phyloP scores from a whole-genome alignment of 2,113 vertebrate species.

The Lichenostomus cassidix region DNA sequence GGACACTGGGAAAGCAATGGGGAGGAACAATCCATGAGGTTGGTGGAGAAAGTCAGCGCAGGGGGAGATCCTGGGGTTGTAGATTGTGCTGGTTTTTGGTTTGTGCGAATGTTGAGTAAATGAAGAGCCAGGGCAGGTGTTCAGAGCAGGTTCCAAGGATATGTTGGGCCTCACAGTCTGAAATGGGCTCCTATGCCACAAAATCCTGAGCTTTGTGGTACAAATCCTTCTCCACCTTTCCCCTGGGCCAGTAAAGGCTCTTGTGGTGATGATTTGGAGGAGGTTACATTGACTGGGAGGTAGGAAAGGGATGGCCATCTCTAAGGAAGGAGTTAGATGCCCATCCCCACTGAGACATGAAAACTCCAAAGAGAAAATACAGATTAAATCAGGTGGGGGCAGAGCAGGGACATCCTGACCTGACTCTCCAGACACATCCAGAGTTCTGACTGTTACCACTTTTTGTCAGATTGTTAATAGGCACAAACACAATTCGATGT shows the following conservation, averaged over 20 bases:
- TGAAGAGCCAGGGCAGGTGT: background rate
- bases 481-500: background rate
- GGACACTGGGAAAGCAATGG: accelerated
- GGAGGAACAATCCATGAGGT: background rate
- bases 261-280: background rate
- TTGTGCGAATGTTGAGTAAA: background rate
- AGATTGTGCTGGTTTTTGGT: accelerated
- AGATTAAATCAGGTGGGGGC: background rate
- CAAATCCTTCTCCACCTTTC: background rate
- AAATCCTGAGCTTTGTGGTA: background rate
- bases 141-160: background rate
- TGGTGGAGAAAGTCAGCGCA: background rate
- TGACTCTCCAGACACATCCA: background rate
- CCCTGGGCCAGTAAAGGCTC: background rate
- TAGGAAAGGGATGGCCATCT: background rate
- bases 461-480: background rate
- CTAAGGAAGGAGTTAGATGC: background rate
- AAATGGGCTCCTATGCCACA: background rate
- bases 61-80: background rate
- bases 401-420: background rate
- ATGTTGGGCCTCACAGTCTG: background rate
- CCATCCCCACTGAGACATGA: background rate
- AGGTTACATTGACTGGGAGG: accelerated
- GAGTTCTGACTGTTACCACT: background rate
- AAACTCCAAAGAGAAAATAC: background rate